Conservation (phyloP, 2,888 invertebrate species). For the Caenorhabditis auriculariae region DNA sequence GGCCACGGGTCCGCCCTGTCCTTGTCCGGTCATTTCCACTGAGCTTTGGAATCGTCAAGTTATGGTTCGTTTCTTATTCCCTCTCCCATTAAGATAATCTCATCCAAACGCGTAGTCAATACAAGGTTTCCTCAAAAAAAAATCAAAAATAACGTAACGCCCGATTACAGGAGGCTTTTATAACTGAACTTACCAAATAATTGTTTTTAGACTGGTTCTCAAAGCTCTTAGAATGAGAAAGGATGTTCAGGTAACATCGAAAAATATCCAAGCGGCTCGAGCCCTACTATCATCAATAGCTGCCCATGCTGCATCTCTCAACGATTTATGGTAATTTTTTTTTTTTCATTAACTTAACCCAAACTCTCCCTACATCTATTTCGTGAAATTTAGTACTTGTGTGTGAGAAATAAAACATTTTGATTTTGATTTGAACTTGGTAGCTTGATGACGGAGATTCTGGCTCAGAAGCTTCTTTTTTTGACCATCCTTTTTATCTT, state of each 20-base stretch:
- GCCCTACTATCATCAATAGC: slow-evolving; percentile 72
- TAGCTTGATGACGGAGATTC: too few relatives aligned
- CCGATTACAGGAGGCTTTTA: too few relatives aligned
- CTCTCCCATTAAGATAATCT: neutral
- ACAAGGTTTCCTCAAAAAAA: neutral
- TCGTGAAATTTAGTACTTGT: too few relatives aligned
- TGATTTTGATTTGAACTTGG: too few relatives aligned
- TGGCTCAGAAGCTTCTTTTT: too few relatives aligned
- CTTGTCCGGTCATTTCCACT: slow-evolving; percentile 46
- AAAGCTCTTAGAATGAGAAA: neutral
- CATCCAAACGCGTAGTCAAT: neutral
- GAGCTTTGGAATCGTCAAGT: slow-evolving; percentile 82
- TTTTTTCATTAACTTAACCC: neutral
- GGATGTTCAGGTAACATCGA: slow-evolving; percentile 77
- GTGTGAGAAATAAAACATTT: too few relatives aligned
- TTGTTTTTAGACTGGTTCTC: neutral
- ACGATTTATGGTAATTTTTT: slow-evolving; percentile 11
- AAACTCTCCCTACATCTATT: too few relatives aligned
- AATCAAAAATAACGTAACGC: too few relatives aligned
- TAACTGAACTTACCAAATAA: neutral
- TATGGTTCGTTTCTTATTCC: slow-evolving; percentile 75
- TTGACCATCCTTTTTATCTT: neutral
- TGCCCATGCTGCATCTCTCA: slow-evolving; percentile 3
- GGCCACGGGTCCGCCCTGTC: slow-evolving; percentile 91
- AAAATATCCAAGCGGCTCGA: slow-evolving; percentile 94